Conservation (phyloP, 2,113 vertebrate genomes). For the Benitochromis conjunctus region DNA sequence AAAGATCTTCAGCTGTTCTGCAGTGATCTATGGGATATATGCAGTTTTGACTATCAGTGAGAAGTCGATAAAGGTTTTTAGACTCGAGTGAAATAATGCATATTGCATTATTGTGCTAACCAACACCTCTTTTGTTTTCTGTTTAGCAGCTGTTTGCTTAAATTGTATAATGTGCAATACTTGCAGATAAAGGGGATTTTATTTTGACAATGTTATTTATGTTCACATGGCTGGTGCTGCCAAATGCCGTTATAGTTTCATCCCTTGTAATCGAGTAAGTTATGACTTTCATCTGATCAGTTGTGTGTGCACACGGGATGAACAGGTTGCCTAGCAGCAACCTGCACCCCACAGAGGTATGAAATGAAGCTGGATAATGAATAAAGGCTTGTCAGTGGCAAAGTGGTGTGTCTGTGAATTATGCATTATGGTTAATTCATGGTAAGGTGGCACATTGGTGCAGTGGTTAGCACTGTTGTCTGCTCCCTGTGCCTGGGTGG, state of each 20-base stretch:
- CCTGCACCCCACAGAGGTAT: neutral
- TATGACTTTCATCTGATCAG: neutral
- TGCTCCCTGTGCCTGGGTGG: neutral
- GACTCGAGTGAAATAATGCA: constrained; percentile 29
- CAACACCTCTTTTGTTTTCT: neutral
- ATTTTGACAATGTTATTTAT: constrained; percentile 75
- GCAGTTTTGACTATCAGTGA: neutral
- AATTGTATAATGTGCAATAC: constrained; percentile 16
- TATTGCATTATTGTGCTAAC: constrained; percentile 28
- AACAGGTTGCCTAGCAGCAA: neutral
- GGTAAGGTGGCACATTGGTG: neutral
- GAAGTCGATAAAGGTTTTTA: constrained; percentile 1
- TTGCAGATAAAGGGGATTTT: constrained; percentile 68
- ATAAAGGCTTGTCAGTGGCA: constrained; percentile 41
- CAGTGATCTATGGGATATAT: neutral
- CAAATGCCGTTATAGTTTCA: constrained; percentile 32
- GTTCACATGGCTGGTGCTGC: constrained; percentile 26
- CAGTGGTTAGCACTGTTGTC: neutral
- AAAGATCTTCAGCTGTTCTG: neutral
- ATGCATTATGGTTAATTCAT: neutral
- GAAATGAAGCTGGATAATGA: constrained; percentile 22
- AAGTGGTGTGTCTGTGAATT: neutral
- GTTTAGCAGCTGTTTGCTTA: neutral
- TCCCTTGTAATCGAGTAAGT: constrained; percentile 1
- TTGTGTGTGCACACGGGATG: neutral